Base-by-base conservation (phyloP, 2,113 vertebrate species). In the Perca schrenkii region DNA sequence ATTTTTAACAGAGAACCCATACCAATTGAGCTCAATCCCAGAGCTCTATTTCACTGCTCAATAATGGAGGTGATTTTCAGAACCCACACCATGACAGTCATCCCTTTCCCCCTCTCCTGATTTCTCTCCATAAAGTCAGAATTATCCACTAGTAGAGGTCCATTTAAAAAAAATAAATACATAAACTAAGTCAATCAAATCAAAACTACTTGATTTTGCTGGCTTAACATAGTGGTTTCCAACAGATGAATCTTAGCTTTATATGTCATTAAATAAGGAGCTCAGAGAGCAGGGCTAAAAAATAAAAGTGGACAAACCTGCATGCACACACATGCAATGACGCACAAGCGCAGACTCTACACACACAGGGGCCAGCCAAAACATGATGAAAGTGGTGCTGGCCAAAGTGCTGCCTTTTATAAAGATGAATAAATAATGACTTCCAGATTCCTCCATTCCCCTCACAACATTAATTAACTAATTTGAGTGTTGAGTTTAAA, bases 401-500 rank as follows among this genome's bases (percentile, higher is more conserved):
- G 36, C 49, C 28, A 40, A 63, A 71, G 49, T 17, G 16, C 22
- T 65, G 53, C 65, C 65, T 80, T 71, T 65, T 61, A 60, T 22
- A 62, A 52, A 52, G 58, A 52, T 74, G 14, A 77, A 78, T 64
- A 54, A 74, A 82, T 34, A 15, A 75, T 66, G 60, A 66, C 22
- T 79, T 50, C 50, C 43, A 64, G 43, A 62, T 69, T 60, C 31
- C 40, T 61, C 25, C 56, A 58, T 76, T 25, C 22, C 34, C 10
- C 52, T 34, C 10, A 64, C 13, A 34, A 57, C 50, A 57, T 14
- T 6, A 77, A 73, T 14, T 36, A 54, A 10, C 60, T 34, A 2
- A 46, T 57, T 61, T 65, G 25, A 80, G 14, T 15, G 28, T 43
- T 8, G 28, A 40, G 40, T 43, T 43, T 28, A 28, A 68, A 61